Evolutionary conservation across 2,797 vertebrate genomes (phyloP).

Genomic region (Danio albolineatus): DNA sequence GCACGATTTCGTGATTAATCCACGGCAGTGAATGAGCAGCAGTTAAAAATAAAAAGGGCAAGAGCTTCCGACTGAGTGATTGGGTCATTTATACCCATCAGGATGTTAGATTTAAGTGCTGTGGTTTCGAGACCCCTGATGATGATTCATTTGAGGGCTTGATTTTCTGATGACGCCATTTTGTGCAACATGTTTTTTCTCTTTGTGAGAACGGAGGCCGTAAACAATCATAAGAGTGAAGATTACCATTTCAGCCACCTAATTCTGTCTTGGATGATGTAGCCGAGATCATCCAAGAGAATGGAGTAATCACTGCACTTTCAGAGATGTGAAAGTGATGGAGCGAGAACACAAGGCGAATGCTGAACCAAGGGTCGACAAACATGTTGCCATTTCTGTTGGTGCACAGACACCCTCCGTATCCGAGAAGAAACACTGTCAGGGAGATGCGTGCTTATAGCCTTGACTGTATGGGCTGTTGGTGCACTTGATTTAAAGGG

Average conservation of each 20-base stretch:
- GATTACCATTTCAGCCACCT: conserved; percentile 15
- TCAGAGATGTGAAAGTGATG: conserved; percentile 27
- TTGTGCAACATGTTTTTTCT: neutral
- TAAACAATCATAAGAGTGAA: conserved; percentile 20
- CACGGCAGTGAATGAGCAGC: conserved; percentile 68
- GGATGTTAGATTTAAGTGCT: conserved; percentile 69
- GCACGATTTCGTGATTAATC: conserved; percentile 70
- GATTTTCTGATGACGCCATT: conserved; percentile 50
- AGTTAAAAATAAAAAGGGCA: conserved; percentile 74
- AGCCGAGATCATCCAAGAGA: conserved; percentile 22
- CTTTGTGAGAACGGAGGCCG: conserved; percentile 48
- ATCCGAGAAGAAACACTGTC: neutral
- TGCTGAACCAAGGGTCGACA: conserved; percentile 3
- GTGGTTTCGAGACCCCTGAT: conserved; percentile 63
- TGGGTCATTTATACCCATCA: conserved; percentile 76
- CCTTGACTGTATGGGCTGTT: neutral
- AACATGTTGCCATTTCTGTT: conserved; percentile 20
- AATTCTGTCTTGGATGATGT: conserved; percentile 31
- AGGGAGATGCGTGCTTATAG: conserved; percentile 17
- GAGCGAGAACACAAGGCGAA: neutral
- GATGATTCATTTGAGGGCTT: conserved; percentile 62
- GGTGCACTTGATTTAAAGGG: conserved; percentile 27
- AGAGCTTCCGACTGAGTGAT: conserved; percentile 73
- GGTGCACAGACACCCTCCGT: neutral
- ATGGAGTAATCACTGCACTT: conserved; percentile 12